Conservation (phyloP, 2,888 invertebrate species). For the Cheiracanthium punctorium region DNA sequence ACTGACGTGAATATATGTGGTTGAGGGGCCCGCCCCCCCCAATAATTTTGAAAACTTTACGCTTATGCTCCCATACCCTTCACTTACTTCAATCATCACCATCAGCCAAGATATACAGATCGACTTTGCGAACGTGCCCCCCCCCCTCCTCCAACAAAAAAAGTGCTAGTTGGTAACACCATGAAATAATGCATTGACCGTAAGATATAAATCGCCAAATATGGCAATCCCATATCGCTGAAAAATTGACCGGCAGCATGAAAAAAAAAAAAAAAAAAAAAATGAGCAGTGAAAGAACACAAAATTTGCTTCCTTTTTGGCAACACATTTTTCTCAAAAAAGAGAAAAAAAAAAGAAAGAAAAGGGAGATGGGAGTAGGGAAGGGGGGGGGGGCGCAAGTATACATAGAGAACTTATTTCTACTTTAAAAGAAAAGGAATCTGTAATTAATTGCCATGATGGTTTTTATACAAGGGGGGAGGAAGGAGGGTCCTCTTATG, state of each 20-base stretch:
- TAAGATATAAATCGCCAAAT: constrained; percentile 50
- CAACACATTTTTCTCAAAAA: constrained; percentile 13
- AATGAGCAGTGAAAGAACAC: constrained; percentile 16
- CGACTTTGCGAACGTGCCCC: too few relatives aligned
- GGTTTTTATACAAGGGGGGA: constrained; percentile 26
- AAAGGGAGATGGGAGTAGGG: too few relatives aligned
- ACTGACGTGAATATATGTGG: too few relatives aligned
- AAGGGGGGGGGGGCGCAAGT: too few relatives aligned
- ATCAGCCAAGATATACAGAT: too few relatives aligned
- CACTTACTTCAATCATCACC: too few relatives aligned
- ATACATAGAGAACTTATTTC: constrained; percentile 58
- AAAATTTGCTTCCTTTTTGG: constrained; percentile 12
- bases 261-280: constrained; percentile 44
- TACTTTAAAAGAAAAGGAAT: constrained; percentile 67
- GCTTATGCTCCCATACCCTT: too few relatives aligned
- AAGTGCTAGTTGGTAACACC: too few relatives aligned
- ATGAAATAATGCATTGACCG: too few relatives aligned
- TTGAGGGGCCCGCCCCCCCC: too few relatives aligned
- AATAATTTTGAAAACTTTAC: too few relatives aligned
- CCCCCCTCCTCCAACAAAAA: too few relatives aligned
- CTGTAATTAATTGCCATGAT: constrained; percentile 64
- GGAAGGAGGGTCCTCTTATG: constrained; percentile 45
- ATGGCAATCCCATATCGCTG: constrained; percentile 20
- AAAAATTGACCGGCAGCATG: constrained; percentile 33
- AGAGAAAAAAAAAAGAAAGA: constrained; percentile 25